phyloP scores from a whole-genome alignment of 2,888 invertebrate species.

The Parelbella ahira region DNA sequence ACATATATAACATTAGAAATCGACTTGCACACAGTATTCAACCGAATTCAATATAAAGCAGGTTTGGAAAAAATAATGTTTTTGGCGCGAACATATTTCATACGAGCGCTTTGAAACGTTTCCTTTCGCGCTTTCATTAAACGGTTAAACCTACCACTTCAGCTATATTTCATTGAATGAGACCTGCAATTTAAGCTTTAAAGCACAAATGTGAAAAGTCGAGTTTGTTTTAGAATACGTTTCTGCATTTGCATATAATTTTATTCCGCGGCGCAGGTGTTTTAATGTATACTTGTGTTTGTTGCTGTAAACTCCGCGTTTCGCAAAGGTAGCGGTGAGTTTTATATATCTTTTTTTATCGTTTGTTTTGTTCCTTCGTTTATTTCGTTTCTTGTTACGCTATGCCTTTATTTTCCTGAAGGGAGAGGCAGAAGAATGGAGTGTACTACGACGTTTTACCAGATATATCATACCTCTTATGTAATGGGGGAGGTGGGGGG shows the following conservation, averaged over 20 bases:
- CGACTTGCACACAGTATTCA: background rate
- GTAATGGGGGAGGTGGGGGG: no score
- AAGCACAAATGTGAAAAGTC: constrained; percentile 6
- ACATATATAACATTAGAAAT: constrained; percentile 5
- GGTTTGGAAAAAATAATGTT: constrained; percentile 11
- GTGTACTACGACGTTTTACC: no score
- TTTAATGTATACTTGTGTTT: constrained; percentile 8
- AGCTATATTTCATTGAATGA: constrained; percentile 20
- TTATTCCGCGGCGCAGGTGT: constrained; percentile 14
- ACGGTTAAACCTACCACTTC: constrained; percentile 20
- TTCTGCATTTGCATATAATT: constrained; percentile 19
- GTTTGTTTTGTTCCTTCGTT: no score
- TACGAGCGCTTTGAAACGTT: constrained; percentile 8
- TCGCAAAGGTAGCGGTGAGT: no score
- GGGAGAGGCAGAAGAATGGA: no score
- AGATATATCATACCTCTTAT: no score
- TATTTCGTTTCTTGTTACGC: no score
- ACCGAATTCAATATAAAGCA: constrained; percentile 7
- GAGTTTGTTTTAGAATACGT: constrained; percentile 19
- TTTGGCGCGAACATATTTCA: constrained; percentile 13
- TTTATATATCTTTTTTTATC: no score
- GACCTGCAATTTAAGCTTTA: constrained; percentile 19
- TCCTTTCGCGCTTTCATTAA: constrained; percentile 22
- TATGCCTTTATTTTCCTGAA: no score
- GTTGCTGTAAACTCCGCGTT: background rate